Evolutionary conservation across 2,113 vertebrate species (phyloP).

Genomic region (Eurypyga helias): DNA sequence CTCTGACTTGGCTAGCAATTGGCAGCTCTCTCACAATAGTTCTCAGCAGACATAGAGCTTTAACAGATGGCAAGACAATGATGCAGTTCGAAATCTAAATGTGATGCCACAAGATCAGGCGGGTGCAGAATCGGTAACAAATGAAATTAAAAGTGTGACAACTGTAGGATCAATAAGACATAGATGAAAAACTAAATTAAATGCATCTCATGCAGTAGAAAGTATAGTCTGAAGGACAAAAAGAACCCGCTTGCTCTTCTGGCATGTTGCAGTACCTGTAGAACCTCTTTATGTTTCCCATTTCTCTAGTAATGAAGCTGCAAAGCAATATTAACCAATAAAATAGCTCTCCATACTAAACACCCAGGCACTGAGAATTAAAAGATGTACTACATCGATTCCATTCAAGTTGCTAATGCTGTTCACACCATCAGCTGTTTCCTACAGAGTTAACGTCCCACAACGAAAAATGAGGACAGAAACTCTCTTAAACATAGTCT

Average conservation of each 20-base stretch:
- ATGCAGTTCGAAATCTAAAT: not conserved
- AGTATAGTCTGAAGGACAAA: not conserved
- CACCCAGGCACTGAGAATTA: not conserved
- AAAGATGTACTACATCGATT: not conserved
- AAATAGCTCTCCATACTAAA: not conserved
- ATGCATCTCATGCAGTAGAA: not conserved
- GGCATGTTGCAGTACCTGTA: not conserved
- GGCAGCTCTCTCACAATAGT: not conserved
- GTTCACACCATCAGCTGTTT: not conserved
- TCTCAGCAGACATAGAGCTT: not conserved
- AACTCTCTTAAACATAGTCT: not conserved
- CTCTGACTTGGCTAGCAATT: not conserved
- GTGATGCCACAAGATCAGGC: not conserved
- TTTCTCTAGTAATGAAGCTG: not conserved
- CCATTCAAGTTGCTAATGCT: not conserved
- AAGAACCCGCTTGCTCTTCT: not conserved
- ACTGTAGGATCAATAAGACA: not conserved
- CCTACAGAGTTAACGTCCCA: not conserved
- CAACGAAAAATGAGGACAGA: not conserved
- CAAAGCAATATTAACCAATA: not conserved
- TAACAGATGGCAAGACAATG: constrained; percentile 50
- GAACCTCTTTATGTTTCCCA: not conserved
- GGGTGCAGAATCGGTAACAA: not conserved
- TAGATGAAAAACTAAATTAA: not conserved
- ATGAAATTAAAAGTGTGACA: not conserved